Percentiles rank a stretch among this genome's conserved stretches.
Conservation (phyloP, 2,797 vertebrate genomes). For the Garrulus glandarius region DNA sequence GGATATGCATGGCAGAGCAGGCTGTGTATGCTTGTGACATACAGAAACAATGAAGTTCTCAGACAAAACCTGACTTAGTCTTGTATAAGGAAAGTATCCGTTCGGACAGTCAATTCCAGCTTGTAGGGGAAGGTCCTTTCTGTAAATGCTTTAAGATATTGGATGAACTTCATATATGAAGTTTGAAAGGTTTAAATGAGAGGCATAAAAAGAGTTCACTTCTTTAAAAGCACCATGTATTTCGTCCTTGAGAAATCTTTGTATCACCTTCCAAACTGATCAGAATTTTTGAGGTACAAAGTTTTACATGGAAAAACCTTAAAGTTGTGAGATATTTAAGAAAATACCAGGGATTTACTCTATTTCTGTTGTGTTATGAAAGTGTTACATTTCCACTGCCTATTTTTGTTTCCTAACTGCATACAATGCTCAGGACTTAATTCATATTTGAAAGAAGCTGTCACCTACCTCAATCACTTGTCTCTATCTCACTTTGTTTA, state of each 20-base stretch:
- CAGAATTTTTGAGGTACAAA: neutral
- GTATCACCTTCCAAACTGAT: neutral
- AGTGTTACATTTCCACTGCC: neutral
- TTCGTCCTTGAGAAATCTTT: neutral
- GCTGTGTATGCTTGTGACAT: slow-evolving; percentile 72
- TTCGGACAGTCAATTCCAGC: slow-evolving; percentile 25
- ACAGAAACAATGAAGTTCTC: slow-evolving; percentile 75
- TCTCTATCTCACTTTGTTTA: neutral
- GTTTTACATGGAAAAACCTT: neutral
- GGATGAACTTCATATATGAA: neutral
- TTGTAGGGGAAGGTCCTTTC: slow-evolving; percentile 38
- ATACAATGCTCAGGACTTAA: neutral
- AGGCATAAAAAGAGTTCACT: neutral
- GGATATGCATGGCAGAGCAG: slow-evolving; percentile 73
- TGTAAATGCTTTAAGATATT: neutral
- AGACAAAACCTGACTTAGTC: slow-evolving; percentile 65
- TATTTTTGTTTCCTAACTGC: neutral
- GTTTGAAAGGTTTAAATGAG: neutral
- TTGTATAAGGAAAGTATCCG: neutral
- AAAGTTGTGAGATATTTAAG: neutral
- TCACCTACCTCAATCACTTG: neutral
- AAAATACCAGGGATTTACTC: neutral
- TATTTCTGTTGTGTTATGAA: neutral
- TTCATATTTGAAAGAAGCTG: neutral
- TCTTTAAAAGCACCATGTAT: neutral